These are phyloP conservation scores for Pterostichus madidus DNA, from an alignment of 2,888 invertebrate genomes.

Conservation along the genomic window DNA sequence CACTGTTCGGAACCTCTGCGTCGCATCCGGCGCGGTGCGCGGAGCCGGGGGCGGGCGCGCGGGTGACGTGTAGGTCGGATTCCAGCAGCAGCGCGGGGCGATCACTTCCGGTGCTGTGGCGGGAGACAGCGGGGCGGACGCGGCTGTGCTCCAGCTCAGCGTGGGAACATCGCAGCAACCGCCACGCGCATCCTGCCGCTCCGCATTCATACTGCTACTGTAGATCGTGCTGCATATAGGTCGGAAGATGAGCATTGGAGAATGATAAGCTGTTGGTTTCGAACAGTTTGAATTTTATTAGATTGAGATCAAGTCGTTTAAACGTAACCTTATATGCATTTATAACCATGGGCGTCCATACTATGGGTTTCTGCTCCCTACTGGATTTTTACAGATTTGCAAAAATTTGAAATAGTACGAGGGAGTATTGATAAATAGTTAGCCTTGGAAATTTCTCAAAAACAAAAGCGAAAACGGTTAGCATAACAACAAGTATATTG, in stretches of 20 bases:
- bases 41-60: neutral
- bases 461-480: too few relatives aligned
- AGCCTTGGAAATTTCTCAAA: too few relatives aligned
- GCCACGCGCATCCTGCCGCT: slow-evolving; percentile 31
- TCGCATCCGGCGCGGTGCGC: neutral
- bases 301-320: too few relatives aligned
- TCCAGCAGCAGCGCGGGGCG: slow-evolving; percentile 72
- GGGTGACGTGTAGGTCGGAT: slow-evolving; percentile 69
- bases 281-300: too few relatives aligned
- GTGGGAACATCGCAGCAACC: slow-evolving; percentile 36
- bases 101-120: slow-evolving; percentile 74
- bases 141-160: slow-evolving; percentile 65
- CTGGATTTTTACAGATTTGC: too few relatives aligned
- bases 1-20: neutral
- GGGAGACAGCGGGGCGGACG: slow-evolving; percentile 73
- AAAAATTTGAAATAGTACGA: too few relatives aligned
- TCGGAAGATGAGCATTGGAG: neutral
- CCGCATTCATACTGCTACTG: neutral
- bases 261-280: too few relatives aligned
- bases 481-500: too few relatives aligned
- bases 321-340: too few relatives aligned
- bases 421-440: too few relatives aligned
- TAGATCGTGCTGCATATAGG: neutral
- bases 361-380: too few relatives aligned
- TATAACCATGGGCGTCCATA: too few relatives aligned